Evolutionary conservation across 35 echinoderm and acorn worm species (phyloP), one percentile per base, ranked within the genome.

Genomic region (Holothuria glaberrima): DNA sequence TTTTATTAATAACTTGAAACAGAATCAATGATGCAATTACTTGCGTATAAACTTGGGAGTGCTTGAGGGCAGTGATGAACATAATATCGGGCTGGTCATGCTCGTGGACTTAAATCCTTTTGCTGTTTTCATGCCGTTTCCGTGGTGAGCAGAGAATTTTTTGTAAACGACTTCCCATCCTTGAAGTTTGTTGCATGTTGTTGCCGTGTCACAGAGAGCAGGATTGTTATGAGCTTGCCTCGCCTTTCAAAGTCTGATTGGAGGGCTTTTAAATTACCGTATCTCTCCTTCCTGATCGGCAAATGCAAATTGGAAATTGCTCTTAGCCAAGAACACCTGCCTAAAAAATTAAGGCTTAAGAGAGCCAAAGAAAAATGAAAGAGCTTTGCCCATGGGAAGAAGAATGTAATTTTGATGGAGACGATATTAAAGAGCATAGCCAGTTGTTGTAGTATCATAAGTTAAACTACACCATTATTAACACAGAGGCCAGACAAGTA

Each of bases 1-100:
- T 78, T 78, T 48, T 78, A 78, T 78, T 78, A 78, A 78, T 78
- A 78, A 78, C 74, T 78, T 78, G 74, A 78, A 78, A 78, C 74
- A 78, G 74, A 78, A 78, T 78, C 74, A 78, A 78, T 78, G 74
- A 78, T 78, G 74, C 74, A 78, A 78, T 78, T 78, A 78, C 74
- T 78, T 78, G 74, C 74, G 41, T 78, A 48, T 78, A 78, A 78
- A 78, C 74, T 78, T 50, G 74, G 50, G 50, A 78, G 74, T 50
- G 74, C 74, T 78, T 48, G 44, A 78, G 74, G 74, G 74, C 27
- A 48, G 27, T 48, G 50, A 78, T 78, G 74, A 78, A 78, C 74
- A 78, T 78, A 78, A 78, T 78, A 78, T 78, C 50, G 41, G 74
- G 74, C 50, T 28, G 74, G 74, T 78, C 74, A 78, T 78, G 74